Evolutionary conservation across 2,113 vertebrate genomes (phyloP), one percentile per base, ranked within the genome.

Genomic region (Symphodus melops): DNA sequence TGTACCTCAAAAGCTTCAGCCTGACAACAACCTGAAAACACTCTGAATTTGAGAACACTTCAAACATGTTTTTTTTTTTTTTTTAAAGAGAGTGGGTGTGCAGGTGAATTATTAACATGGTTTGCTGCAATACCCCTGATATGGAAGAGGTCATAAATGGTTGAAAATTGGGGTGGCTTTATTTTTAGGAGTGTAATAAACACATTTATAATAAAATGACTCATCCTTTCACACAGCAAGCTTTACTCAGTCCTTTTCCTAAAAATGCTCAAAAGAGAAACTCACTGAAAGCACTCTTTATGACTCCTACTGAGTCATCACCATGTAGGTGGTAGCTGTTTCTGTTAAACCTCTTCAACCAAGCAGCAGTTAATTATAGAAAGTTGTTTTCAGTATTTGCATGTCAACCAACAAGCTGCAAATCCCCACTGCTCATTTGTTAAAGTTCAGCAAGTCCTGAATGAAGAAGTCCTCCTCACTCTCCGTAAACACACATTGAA

Each of bases 71-170:
- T 11, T 9, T 58, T 58, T 54, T 64, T 62, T 19, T 11, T 9
- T 58, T 58, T 54, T 64, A 49, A 62, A 39, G 16, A 79, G 57
- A 1, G 82, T 75, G 71, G 71, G 48, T 64, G 67, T 20, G 23
- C 25, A 25, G 36, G 75, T 77, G 21, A 77, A 82, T 87, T 0
- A 89, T 82, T 84, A 87, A 82, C 68, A 19, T 5, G 21, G 3
- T 16, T 8, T 16, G 33, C 51, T 20, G 14, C 8, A 58, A 60
- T 8, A 37, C 19, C 53, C 14, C 16, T 20, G 42, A 46, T n/a
- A 4, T 62, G 17, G 5, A 36, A n/a, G 39, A 21, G 9, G 3
- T 0, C 8, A 13, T 28, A 11, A 9, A 2, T 1, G 2, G 0
- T 1, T 19, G 46, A 16, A 63, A 55, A 6, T 14, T 21, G 1